Base-by-base conservation (phyloP, 1,140 invertebrate genomes). In the Gonioctena quinquepunctata region DNA sequence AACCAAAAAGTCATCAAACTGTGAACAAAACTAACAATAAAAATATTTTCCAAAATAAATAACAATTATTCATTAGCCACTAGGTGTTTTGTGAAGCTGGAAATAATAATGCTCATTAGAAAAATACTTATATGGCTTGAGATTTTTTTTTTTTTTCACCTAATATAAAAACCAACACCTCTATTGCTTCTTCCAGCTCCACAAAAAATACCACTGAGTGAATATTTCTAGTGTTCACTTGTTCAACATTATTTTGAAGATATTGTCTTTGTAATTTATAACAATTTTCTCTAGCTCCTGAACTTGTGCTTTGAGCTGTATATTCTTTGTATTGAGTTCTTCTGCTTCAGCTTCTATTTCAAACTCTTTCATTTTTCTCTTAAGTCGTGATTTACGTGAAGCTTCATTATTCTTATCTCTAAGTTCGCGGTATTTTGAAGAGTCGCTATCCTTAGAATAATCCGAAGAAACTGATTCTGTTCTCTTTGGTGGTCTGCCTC, bases 351-450 rank as follows among this genome's bases (percentile, higher is more conserved):
- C 73, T 59, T 81, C 79, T 18, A 79, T 59, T 11, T 73, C 67
- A 33, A 67, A 18, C 71, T 92, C 91, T 72, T 90, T 90, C 4
- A 86, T 84, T 80, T 92, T 92, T 64, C 91, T 88, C 67, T 91
- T 92, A 83, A 89, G 88, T 66, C 91, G 83, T 0, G 90, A 92
- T 72, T 88, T 86, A 75, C 91, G 86, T 11, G 91, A 92, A 5
- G 91, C 91, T 80, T 92, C 90, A 78, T 93, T 93, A 79, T 93
- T 93, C 74, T 91, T 91, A 70, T 91, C 89, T 13, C 91, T 83
- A 13, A 90, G 84, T 76, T 91, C 89, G 19, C 89, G 84, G 74
- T 92, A 62, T 19, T 84, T 88, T 11, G 73, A 73, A 8, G 73
- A 73, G 4, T 78, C 74, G 13, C 64, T 64, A 26, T 80, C 48